These are phyloP conservation scores for Lonchura striata DNA, from an alignment of 2,113 vertebrate species.

Conservation along the genomic window DNA sequence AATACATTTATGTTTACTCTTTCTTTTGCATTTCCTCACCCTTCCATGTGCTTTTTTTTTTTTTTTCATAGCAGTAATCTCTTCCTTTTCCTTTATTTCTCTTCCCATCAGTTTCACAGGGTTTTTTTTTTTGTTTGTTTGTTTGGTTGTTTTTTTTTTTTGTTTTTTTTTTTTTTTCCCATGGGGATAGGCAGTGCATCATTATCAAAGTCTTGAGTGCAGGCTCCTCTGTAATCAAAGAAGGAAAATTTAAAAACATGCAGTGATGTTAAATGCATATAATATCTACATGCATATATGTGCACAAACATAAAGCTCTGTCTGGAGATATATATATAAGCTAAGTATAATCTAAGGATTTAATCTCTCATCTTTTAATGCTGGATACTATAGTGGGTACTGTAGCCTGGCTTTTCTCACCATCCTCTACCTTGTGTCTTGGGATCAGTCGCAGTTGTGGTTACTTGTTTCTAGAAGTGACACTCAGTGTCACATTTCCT, in stretches of 20 bases:
- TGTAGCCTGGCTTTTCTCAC: neutral
- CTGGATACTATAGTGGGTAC: neutral
- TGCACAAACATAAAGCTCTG: neutral
- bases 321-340: too few relatives aligned
- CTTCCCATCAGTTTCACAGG: neutral
- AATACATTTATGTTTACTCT: neutral
- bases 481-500: neutral
- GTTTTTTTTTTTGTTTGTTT: conserved; percentile 16
- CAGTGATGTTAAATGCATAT: neutral
- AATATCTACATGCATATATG: neutral
- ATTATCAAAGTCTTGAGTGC: neutral
- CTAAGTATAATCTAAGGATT: neutral
- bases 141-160: too few relatives aligned
- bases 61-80: neutral
- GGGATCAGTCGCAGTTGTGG: neutral
- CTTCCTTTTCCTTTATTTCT: neutral
- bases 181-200: neutral
- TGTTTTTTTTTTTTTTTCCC: neutral
- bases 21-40: neutral
- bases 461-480: neutral
- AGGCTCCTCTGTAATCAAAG: neutral
- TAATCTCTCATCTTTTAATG: neutral
- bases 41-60: fast-evolving
- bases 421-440: neutral
- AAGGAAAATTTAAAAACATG: neutral